phyloP scores from a whole-genome alignment of 2,888 invertebrate species.

The Ormyrus rosae region DNA sequence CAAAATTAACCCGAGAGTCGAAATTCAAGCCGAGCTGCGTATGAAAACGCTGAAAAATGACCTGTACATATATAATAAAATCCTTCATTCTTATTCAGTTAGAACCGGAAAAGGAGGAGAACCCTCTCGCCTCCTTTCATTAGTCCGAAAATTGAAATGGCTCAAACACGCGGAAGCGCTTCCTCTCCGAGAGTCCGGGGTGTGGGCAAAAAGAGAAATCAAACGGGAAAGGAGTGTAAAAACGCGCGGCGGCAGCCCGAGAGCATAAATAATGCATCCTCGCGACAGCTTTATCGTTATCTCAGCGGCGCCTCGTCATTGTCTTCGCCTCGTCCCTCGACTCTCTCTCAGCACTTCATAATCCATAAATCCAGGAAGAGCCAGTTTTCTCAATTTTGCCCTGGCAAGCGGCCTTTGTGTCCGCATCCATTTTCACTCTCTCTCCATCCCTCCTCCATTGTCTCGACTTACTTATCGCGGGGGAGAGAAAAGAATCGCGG shows the following conservation, averaged over 20 bases:
- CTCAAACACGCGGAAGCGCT: too few species aligned
- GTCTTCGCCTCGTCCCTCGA: conserved; percentile 67
- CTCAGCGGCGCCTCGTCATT: conserved; percentile 70
- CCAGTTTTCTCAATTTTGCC: conserved; percentile 61
- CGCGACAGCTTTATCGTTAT: conserved; percentile 68
- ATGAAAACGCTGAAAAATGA: too few species aligned
- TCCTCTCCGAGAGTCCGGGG: not conserved
- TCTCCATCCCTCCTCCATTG: conserved; percentile 41
- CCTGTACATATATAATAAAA: too few species aligned
- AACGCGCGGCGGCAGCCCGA: conserved; percentile 17
- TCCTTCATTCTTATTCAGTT: too few species aligned
- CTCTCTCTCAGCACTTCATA: conserved; percentile 62
- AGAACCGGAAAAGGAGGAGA: too few species aligned
- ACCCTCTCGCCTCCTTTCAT: too few species aligned
- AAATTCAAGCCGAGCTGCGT: too few species aligned
- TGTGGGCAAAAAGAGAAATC: not conserved
- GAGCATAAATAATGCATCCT: conserved; percentile 71
- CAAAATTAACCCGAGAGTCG: too few species aligned
- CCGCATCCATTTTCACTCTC: conserved; percentile 66
- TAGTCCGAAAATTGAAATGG: too few species aligned
- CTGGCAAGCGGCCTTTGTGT: conserved; percentile 58
- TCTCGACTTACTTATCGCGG: conserved; percentile 62
- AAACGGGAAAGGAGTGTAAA: not conserved
- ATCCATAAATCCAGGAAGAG: conserved; percentile 73
- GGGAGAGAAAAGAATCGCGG: conserved; percentile 12